Base-by-base conservation (phyloP, 2,113 vertebrate species). In the Oxygymnocypris stewartii region DNA sequence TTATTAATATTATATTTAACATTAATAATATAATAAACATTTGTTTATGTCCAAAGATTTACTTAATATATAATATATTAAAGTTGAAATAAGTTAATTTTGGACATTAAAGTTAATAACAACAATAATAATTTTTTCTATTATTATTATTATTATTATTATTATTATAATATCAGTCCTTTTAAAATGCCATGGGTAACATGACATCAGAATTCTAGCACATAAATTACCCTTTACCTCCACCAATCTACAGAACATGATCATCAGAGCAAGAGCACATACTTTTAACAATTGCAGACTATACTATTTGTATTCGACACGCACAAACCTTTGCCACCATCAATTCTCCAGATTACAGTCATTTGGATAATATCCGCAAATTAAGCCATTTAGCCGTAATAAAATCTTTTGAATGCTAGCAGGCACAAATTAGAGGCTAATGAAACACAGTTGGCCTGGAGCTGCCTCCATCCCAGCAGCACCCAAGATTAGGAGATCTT, bases 361-460 rank as follows among this genome's bases (percentile, higher is more conserved):
- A 59, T 67, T 84, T 40, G 67, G 61, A 59, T 74, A 73, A 87
- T 82, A 82, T 79, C 83, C 37, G 47, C 78, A 82, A 82, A 85
- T 82, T 54, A 51, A 65, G 25, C 79, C 83, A 87, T 81, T 88
- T 89, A 85, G n/a, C 79, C 47, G 31, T 87, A 65, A 87, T 89
- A 54, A 82, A 74, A 83, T 79, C 83, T 87, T 63, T 42, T 83
- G 61, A 57, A 80, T 40, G 84, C 74, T 79, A 81, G 71, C 57
- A 89, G 79, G 73, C 89, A 67, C 78, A 85, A 87, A 88, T 85
- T 85, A 87, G 80, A 31, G 63, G 31, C 59, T 86, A 86, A 90
- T 88, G 84, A 88, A 84, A 89, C 78, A 84, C 20, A 59, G 75
- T 25, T 84, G 80, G 51, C 86, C 82, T 75, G 78, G 54, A 78